phyloP scores from a whole-genome alignment of 2,797 vertebrate genomes.

The Phalloptychus januarius region DNA sequence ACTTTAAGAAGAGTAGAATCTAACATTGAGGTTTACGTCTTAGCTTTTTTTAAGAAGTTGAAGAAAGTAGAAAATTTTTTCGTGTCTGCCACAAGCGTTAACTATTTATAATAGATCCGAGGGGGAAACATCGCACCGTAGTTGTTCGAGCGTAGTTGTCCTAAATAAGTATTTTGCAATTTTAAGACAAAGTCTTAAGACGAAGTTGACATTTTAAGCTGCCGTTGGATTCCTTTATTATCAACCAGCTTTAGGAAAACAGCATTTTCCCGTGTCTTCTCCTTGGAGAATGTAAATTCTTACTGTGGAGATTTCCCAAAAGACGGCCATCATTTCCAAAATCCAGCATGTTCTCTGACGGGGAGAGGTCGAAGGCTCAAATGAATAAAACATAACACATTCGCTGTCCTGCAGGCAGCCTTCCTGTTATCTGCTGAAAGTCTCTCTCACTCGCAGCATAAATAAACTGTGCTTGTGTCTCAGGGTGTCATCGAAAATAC shows the following conservation, averaged over 20 bases:
- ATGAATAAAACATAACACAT: background rate
- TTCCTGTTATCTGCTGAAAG: conserved; percentile 1
- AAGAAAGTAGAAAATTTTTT: background rate
- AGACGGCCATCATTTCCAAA: background rate
- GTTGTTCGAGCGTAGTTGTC: background rate
- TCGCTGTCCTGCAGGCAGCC: background rate
- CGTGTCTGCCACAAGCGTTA: background rate
- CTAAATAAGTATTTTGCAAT: background rate
- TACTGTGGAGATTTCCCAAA: background rate
- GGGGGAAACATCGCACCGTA: background rate
- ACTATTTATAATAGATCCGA: background rate
- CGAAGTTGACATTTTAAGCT: background rate
- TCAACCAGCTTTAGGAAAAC: background rate
- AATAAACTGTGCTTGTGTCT: background rate
- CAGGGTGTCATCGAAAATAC: background rate
- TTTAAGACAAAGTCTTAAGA: background rate
- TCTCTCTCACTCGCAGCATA: background rate
- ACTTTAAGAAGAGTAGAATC: background rate
- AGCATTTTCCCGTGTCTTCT: background rate
- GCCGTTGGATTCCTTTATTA: background rate
- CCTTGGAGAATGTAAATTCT: background rate
- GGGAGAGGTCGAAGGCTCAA: background rate
- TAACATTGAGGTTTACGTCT: background rate
- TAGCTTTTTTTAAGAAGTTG: no score
- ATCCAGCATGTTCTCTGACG: background rate